Base-by-base conservation (phyloP, 2,113 vertebrate genomes). In the Stegostoma tigrinum region DNA sequence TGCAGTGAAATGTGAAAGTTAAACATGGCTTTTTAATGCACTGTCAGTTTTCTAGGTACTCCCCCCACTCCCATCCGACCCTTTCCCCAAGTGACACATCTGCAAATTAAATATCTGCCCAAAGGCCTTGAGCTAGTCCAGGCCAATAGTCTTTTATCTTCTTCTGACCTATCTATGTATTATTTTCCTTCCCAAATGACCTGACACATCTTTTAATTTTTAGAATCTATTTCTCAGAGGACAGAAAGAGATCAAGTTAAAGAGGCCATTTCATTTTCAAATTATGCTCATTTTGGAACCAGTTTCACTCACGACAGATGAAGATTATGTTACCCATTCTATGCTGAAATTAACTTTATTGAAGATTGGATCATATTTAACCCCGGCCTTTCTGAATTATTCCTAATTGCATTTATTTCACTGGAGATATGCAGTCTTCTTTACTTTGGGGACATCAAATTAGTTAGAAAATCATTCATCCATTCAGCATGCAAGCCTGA, bases 211-310 rank as follows among this genome's bases (percentile, higher is more conserved):
- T 68, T 95, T 95, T 95, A 95, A 95, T 95, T 95, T 95, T 95
- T 95, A 95, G 93, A 95, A 94, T 94, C 38, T 72, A 24, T 95
- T 68, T 95, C 93, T 72, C 93, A 27, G 42, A 95, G 93, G 66
- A 95, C 93, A 30, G 38, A 72, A 72, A 72, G 38, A 72, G 93
- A 95, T 95, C 66, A 72, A 70, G 93, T 72, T 95, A 95, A 95
- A 52, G 93, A 95, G 93, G 93, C 42, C 67, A 95, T 95, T 95
- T 95, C 48, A 95, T 95, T 95, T 95, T 95, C 67, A 67, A 95
- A 72, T 45, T 48, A 24, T 45, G 24, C 34, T 70, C 67, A 95
- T 72, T 95, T 91, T 95, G 24, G n/a, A 95, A 48, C 68, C 93
- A 68, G 93, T n/a, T 94, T 55, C 48, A 95, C 10, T 27, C 67